Conservation (phyloP, 2,113 vertebrate species). For the Poicephalus gulielmi region DNA sequence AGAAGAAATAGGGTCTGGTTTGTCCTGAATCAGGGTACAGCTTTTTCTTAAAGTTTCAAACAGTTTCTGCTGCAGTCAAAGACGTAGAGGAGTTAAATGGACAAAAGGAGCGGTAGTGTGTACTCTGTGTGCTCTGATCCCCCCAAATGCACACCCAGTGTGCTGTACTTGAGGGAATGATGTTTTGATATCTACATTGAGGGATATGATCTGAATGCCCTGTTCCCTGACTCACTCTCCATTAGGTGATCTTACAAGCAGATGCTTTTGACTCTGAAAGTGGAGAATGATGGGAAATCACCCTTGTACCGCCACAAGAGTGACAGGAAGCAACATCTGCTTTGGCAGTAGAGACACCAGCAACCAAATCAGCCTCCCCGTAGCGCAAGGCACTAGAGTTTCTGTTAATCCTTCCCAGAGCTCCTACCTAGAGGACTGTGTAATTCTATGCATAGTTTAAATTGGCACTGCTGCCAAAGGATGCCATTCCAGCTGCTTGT, state of each 20-base stretch:
- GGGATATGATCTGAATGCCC: not conserved
- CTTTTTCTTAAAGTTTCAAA: not conserved
- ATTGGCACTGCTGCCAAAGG: not conserved
- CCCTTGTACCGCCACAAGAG: accelerated
- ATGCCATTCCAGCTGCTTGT: not conserved
- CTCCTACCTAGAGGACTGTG: not conserved
- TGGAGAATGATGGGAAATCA: not conserved
- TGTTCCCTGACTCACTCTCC: not conserved
- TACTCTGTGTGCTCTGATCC: accelerated
- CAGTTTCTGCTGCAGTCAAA: not conserved
- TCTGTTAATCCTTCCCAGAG: not conserved
- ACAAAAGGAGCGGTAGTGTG: not conserved
- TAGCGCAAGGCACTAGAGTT: not conserved
- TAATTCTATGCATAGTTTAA: not conserved
- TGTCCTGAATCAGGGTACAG: accelerated
- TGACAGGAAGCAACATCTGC: not conserved
- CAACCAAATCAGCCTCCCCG: not conserved
- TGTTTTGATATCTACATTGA: not conserved
- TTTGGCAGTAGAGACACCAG: not conserved
- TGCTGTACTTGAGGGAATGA: not conserved
- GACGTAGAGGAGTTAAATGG: not conserved
- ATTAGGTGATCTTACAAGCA: not conserved
- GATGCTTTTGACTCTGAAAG: not conserved
- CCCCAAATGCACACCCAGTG: accelerated
- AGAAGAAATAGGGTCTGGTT: not conserved